Percentiles rank a stretch among this genome's conserved stretches.
These are phyloP conservation scores for Megaleporinus macrocephalus DNA, from an alignment of 2,113 vertebrate genomes.

Conservation along the genomic window DNA sequence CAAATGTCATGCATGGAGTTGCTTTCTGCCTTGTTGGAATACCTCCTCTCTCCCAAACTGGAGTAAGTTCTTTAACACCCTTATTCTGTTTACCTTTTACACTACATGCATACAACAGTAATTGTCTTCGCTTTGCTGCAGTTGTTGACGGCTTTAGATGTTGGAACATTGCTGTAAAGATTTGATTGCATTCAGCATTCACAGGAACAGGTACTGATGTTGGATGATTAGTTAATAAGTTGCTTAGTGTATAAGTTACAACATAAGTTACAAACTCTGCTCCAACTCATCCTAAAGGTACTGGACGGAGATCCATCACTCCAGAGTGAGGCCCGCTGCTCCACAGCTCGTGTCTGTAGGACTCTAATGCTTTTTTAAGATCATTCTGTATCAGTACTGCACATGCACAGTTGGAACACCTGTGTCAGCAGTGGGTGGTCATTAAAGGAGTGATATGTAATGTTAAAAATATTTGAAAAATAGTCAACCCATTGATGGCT, in stretches of 20 bases:
- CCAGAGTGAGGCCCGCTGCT: background rate
- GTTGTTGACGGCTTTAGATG: no score
- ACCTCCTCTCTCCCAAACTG: slow-evolving; percentile 79
- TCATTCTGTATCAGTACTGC: background rate
- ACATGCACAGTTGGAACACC: background rate
- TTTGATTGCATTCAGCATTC: background rate
- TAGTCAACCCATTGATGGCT: no score
- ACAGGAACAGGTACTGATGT: background rate
- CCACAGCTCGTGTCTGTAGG: background rate
- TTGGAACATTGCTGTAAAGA: background rate
- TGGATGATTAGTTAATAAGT: background rate
- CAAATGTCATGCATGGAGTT: slow-evolving; percentile 90
- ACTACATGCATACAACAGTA: no score
- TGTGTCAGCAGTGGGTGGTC: background rate
- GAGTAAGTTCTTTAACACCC: slow-evolving; percentile 71
- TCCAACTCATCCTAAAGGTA: background rate
- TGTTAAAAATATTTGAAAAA: no score
- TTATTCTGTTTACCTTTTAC: background rate
- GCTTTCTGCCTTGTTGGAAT: slow-evolving; percentile 94
- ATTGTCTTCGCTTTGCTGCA: no score
- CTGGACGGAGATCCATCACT: background rate
- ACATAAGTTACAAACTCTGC: no score
- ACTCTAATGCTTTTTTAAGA: background rate
- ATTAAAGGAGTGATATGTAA: background rate
- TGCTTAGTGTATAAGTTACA: no score